A percentile compares a stretch with the other conserved stretches of the same genome.
Conservation (phyloP, 1,140 invertebrate genomes). For the Bombyx mori region ASM3026992v2 NC_085117.1:176001-176500, state of each 20-base stretch:
- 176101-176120: background rate
- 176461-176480: background rate
- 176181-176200: conserved; percentile 6
- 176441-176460: conserved; percentile 1
- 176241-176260: too few relatives aligned
- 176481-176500: background rate
- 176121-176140: conserved; percentile 9
- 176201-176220: conserved; percentile 7
- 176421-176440: conserved; percentile 7
- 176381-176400: conserved; percentile 9
- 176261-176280: background rate
- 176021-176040: too few relatives aligned
- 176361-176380: conserved; percentile 7
- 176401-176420: conserved; percentile 7
- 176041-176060: too few relatives aligned
- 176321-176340: background rate
- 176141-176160: conserved; percentile 8
- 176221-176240: background rate
- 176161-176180: conserved; percentile 8
- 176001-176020: too few relatives aligned
- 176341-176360: conserved; percentile 5
- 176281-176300: background rate
- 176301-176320: background rate
- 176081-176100: too few relatives aligned
- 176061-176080: too few relatives aligned